Evolutionary conservation across 2,888 invertebrate genomes (phyloP).

Genomic region (Phanerotoma sp.): DNA sequence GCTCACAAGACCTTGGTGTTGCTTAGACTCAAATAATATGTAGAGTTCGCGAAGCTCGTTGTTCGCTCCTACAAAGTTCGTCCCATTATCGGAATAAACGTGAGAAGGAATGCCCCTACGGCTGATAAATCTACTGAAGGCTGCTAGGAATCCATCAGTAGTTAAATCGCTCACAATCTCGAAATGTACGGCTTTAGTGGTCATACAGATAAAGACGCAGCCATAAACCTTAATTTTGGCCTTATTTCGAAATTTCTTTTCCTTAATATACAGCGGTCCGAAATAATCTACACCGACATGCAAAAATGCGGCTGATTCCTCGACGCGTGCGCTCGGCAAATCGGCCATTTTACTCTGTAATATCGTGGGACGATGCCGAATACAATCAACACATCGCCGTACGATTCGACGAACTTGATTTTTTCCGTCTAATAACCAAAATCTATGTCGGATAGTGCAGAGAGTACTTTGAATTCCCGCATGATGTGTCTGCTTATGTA

Average conservation of each 20-base stretch:
- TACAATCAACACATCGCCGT: slow-evolving; percentile 13
- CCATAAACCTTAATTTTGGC: slow-evolving; percentile 12
- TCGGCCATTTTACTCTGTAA: slow-evolving; percentile 17
- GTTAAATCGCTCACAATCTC: too few species aligned
- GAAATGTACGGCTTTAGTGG: slow-evolving; percentile 21
- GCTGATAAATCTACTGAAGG: slow-evolving; percentile 24
- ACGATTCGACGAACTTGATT: slow-evolving; percentile 22
- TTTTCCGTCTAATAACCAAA: too few species aligned
- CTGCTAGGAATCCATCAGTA: slow-evolving; percentile 25
- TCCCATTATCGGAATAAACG: slow-evolving; percentile 27
- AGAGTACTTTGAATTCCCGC: slow-evolving; percentile 22
- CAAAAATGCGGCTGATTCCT: slow-evolving; percentile 15
- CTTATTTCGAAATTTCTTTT: slow-evolving; percentile 17
- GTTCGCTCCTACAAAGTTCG: slow-evolving; percentile 29
- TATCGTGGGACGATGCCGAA: slow-evolving; percentile 11
- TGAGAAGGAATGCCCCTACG: slow-evolving; percentile 13
- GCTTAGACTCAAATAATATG: slow-evolving; percentile 10
- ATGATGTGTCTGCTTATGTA: slow-evolving; percentile 16
- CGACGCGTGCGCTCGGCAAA: slow-evolving; percentile 16
- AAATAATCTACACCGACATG: slow-evolving; percentile 24
- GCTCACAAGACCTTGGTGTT: slow-evolving; percentile 9
- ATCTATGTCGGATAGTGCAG: slow-evolving; percentile 16
- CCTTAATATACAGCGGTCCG: slow-evolving; percentile 19
- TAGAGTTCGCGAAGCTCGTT: slow-evolving; percentile 25
- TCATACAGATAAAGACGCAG: slow-evolving; percentile 26